Conservation (phyloP, 2,113 vertebrate species). For the Triplophysa rosa region DNA sequence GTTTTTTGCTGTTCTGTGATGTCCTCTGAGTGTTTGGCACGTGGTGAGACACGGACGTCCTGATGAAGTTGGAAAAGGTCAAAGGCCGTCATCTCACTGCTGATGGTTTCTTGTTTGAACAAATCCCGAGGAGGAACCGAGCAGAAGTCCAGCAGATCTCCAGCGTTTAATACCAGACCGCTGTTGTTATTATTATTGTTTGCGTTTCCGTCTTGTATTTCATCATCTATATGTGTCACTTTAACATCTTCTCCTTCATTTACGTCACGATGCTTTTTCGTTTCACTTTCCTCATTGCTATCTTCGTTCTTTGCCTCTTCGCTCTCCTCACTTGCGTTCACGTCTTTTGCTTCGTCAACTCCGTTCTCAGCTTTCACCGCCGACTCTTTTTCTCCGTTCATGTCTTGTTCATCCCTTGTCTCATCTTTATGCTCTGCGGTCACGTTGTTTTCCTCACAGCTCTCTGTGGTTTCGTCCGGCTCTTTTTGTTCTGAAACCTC, state of each 20-base stretch:
- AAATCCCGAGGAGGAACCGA: constrained; percentile 20
- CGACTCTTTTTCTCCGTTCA: constrained; percentile 13
- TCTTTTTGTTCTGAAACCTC: constrained; percentile 23
- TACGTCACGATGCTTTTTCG: constrained; percentile 39
- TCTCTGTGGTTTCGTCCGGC: constrained; percentile 44
- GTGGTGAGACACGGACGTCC: constrained; percentile 59
- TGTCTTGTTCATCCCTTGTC: constrained; percentile 38
- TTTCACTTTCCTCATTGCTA: constrained; percentile 39
- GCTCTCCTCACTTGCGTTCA: constrained; percentile 55
- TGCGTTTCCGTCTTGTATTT: constrained; percentile 56
- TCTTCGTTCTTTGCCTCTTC: constrained; percentile 57
- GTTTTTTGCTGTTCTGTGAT: constrained; percentile 44
- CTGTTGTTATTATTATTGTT: constrained; percentile 78
- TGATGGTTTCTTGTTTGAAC: constrained; percentile 40
- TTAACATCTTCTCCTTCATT: constrained; percentile 56
- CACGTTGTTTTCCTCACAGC: constrained; percentile 47
- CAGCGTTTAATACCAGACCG: constrained; percentile 41
- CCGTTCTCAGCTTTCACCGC: constrained; percentile 46
- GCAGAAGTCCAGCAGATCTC: constrained; percentile 10
- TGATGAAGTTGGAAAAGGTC: constrained; percentile 66
- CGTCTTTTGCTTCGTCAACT: constrained; percentile 44
- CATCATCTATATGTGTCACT: constrained; percentile 70
- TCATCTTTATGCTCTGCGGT: constrained; percentile 45
- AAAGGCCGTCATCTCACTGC: constrained; percentile 61
- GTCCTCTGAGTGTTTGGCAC: constrained; percentile 67